Evolutionary conservation across 2,113 vertebrate genomes (phyloP).

Genomic region (Neodon shergylaensis): DNA sequence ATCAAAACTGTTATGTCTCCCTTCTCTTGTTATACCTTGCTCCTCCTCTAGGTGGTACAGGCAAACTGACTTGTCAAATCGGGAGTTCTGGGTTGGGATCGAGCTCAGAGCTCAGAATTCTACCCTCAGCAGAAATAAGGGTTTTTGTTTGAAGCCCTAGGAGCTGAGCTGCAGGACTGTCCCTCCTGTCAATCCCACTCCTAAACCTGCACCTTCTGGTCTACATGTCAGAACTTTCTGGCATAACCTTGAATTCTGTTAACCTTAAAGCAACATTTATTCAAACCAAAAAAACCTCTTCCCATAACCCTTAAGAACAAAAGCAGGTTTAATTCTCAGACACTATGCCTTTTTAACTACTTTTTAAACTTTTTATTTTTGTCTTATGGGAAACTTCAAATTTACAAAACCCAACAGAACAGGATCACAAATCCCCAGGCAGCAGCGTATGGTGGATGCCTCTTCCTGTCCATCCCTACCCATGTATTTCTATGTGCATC

Average conservation of each 20-base stretch:
- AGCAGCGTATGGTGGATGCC: neutral
- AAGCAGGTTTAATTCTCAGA: neutral
- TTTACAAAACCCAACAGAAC: neutral
- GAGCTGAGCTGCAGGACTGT: neutral
- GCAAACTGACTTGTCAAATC: neutral
- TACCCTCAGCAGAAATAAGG: neutral
- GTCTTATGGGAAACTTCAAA: constrained; percentile 5
- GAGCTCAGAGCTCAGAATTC: neutral
- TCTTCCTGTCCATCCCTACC: neutral
- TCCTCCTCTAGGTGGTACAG: neutral
- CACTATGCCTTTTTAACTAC: neutral
- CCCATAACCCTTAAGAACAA: constrained; percentile 3
- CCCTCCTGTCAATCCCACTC: fast-evolving
- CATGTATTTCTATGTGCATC: neutral
- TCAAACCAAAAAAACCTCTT: neutral
- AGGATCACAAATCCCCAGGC: neutral
- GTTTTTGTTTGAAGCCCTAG: neutral
- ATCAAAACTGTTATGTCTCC: neutral
- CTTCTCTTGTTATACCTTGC: neutral
- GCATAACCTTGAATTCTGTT: neutral
- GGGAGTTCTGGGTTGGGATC: neutral
- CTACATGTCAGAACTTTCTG: neutral
- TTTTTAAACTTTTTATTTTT: neutral
- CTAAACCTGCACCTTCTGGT: neutral
- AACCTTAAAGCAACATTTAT: neutral